Evolutionary conservation across 1,140 invertebrate species (phyloP), one percentile per base, ranked within the genome.

Genomic region (Batillaria attramentaria): DNA sequence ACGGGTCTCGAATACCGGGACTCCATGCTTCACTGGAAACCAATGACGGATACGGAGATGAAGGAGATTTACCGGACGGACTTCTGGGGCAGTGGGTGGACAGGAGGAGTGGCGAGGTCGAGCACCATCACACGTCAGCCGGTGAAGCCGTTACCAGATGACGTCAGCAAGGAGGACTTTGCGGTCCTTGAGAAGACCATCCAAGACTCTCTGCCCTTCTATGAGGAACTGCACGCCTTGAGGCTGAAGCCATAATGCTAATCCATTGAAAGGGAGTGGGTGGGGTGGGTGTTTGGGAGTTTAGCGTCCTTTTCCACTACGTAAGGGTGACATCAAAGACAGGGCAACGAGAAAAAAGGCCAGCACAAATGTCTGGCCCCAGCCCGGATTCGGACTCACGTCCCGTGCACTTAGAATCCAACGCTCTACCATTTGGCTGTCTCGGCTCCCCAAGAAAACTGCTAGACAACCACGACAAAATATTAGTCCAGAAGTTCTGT

Each of bases 1-100:
- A 35, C 37, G 62, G 62, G 62, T 20, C 62, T 65, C 31, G 62
- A 65, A 20, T 65, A 33, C 62, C 62, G 3, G 31, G 31, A 35
- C 62, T 65, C 62, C 62, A 65, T 65, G 62, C 13, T 65, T 5
- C 6, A 65, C 62, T 65, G 62, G 62, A 35, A 31, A 20, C 62
- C 62, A 5, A 31, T 65, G 3, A 35, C 62, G 31, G 62, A 65
- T 10, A 35, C 33, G 62, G 62, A 65, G 0, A 35, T 16, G 31
- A 65, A 8, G n/a, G 62, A 31, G 5, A 33, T 33, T 20, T 65
- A 35, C 62, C 3, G 16, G 0, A 6, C 28, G n/a, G n/a, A n/a
- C 62, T 5, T 31, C 31, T 65, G n/a, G 28, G 62, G 37, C 10
- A 35, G 37, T 35, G 62, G 37, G 5, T 65, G 62, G 62, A 35